Conservation (phyloP, 2,888 invertebrate species). For the Cheilosia soror region DNA sequence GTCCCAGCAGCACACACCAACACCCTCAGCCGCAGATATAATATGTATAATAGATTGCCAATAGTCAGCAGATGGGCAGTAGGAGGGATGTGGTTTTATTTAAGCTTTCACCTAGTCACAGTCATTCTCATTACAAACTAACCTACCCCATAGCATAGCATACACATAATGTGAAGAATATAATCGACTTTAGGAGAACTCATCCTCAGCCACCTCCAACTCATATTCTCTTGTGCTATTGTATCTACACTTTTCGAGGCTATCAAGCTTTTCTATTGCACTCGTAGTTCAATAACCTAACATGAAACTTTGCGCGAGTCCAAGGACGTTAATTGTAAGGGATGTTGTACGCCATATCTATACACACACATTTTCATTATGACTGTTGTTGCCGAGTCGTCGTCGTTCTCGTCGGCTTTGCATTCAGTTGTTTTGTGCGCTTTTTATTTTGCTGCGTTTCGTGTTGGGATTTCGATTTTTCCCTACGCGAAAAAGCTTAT, state of each 20-base stretch:
- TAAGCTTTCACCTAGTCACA: conserved; percentile 56
- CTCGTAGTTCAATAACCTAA: conserved; percentile 78
- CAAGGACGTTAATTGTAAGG: conserved; percentile 78
- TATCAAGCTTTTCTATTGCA: conserved; percentile 73
- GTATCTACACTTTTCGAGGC: conserved; percentile 71
- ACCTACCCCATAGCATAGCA: conserved; percentile 41
- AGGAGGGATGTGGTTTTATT: background rate
- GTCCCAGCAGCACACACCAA: conserved; percentile 43
- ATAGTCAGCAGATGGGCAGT: conserved; percentile 1
- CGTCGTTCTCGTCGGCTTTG: conserved; percentile 35
- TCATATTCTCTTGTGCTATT: conserved; percentile 46
- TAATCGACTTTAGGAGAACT: conserved; percentile 42
- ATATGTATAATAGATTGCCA: conserved; percentile 38
- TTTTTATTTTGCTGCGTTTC: conserved; percentile 49
- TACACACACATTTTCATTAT: conserved; percentile 12
- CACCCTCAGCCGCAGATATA: conserved; percentile 6
- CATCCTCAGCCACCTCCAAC: conserved; percentile 2
- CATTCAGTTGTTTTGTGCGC: conserved; percentile 46
- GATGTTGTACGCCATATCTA: conserved; percentile 44
- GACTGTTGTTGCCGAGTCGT: conserved; percentile 21
- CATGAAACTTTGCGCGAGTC: conserved; percentile 77
- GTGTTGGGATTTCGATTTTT: conserved; percentile 69
- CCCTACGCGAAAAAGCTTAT: conserved; percentile 63
- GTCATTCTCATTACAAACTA: conserved; percentile 22
- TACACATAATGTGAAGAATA: conserved; percentile 6